Base-by-base conservation (phyloP, 30 jellyfish, hydroid and myxozoan genomes). In the Clytia hemisphaerica region DNA sequence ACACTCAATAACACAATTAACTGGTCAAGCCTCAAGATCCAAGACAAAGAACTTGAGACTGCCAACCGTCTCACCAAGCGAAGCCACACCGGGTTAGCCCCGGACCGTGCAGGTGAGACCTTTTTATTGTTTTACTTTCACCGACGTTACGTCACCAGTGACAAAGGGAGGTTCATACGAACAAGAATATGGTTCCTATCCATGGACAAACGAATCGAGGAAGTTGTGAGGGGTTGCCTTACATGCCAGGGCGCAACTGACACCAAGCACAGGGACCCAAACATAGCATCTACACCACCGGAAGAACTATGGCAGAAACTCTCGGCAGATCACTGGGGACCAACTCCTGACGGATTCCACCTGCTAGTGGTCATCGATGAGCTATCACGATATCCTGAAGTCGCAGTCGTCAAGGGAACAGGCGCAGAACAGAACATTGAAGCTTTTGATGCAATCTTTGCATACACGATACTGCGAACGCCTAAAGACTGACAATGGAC, bases 301-400 rank as follows among this genome's bases (percentile, higher is more conserved):
- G 65, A 27, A 14, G 73, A 24, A 19, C 65, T 59, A 59, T 59
- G 66, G 65, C 64, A 59, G 65, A 59, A 59, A 63, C 65, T 50
- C 14, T 50, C 65, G 27, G 65, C 73, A 59, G 73, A 59, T 33
- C 73, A 59, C 14, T 59, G 73, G 73, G 73, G 16, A 14, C 73
- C 64, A 27, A 59, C 73, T 6, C 22, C 73, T 6, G 65, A 59
- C 24, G 73, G 73, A 62, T 14, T 59, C 19, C 73, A 59, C 64
- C 73, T 59, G 65, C 73, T 59, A 63, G 73, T 59, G 14, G 65
- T 59, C 12, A 59, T 24, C 24, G 73, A 59, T 28, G 65, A 50
- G 27, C 27, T 21, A 59, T 59, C 24, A 9, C 12, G 66, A 59
- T 59, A 33, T n/a, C 73, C 61, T 9, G 65, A 59, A 14, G 73